Evolutionary conservation across 2,797 vertebrate genomes (phyloP).

Genomic region (Etheostoma nigrum): DNA sequence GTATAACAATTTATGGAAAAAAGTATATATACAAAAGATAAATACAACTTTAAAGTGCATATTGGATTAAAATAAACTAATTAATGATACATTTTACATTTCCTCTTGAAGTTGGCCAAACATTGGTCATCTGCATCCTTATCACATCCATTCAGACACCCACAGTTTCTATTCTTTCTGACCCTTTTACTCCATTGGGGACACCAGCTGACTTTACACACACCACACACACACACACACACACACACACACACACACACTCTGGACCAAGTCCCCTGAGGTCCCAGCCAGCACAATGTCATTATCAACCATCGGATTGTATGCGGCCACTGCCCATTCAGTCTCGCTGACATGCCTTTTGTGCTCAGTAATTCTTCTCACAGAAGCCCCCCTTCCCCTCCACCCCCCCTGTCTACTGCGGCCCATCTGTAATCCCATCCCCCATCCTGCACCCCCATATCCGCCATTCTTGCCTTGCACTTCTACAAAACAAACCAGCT

Average conservation of each 20-base stretch:
- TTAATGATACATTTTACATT: not conserved
- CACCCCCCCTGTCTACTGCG: conserved; percentile 54
- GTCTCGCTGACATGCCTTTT: conserved; percentile 79
- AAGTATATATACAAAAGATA: not conserved
- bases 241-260: conserved; percentile 39
- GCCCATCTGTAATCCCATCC: conserved; percentile 84
- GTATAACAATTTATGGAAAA: not conserved
- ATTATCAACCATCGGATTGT: conserved; percentile 83
- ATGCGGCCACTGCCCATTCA: conserved; percentile 79
- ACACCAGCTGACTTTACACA: conserved; percentile 72
- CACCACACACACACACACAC: conserved; percentile 24
- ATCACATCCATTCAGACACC: conserved; percentile 57
- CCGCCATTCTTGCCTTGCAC: conserved; percentile 67
- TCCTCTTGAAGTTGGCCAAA: conserved; percentile 15
- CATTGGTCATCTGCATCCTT: conserved; percentile 52
- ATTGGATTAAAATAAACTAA: not conserved
- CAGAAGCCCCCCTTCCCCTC: conserved; percentile 46
- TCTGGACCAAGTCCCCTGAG: conserved; percentile 66
- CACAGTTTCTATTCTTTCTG: conserved; percentile 41
- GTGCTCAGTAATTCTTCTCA: conserved; percentile 82
- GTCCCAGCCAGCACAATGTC: conserved; percentile 77
- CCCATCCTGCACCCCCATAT: conserved; percentile 69
- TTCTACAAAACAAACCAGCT: conserved; percentile 83
- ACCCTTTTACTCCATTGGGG: conserved; percentile 45
- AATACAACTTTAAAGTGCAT: not conserved